These are phyloP conservation scores for Muschampia plurimacula DNA, from an alignment of 2,888 invertebrate species.

Conservation along the genomic window DNA sequence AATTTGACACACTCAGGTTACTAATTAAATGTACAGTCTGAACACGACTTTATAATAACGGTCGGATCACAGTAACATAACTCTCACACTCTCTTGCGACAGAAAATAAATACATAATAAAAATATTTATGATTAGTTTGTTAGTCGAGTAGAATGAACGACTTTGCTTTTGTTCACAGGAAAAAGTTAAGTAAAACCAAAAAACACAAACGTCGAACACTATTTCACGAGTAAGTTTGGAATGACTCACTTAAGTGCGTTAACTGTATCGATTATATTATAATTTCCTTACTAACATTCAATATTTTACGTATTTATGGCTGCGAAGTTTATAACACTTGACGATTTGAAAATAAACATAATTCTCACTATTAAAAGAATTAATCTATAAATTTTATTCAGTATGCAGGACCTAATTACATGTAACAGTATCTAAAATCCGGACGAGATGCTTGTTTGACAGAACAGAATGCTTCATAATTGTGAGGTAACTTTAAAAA, in stretches of 20 bases:
- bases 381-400: constrained; percentile 19
- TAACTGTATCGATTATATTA: constrained; percentile 43
- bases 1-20: constrained; percentile 32
- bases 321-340: constrained; percentile 36
- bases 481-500: too few species aligned
- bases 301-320: constrained; percentile 43
- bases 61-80: constrained; percentile 24
- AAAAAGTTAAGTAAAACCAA: constrained; percentile 30
- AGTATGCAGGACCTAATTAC: constrained; percentile 28
- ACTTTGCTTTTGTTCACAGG: constrained; percentile 17
- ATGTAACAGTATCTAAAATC: constrained; percentile 25
- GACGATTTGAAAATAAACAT: constrained; percentile 37
- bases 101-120: background rate
- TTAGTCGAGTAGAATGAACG: background rate
- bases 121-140: background rate
- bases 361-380: constrained; percentile 53
- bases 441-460: constrained; percentile 14
- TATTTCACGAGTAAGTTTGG: constrained; percentile 34
- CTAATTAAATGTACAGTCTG: constrained; percentile 24
- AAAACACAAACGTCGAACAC: constrained; percentile 32
- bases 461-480: background rate
- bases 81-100: constrained; percentile 12
- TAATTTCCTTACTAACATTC: constrained; percentile 43
- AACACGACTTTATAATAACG: constrained; percentile 28
- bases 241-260: constrained; percentile 46